phyloP scores from a whole-genome alignment of 1,140 invertebrate genomes.

The Macrosteles quadrilineatus region DNA sequence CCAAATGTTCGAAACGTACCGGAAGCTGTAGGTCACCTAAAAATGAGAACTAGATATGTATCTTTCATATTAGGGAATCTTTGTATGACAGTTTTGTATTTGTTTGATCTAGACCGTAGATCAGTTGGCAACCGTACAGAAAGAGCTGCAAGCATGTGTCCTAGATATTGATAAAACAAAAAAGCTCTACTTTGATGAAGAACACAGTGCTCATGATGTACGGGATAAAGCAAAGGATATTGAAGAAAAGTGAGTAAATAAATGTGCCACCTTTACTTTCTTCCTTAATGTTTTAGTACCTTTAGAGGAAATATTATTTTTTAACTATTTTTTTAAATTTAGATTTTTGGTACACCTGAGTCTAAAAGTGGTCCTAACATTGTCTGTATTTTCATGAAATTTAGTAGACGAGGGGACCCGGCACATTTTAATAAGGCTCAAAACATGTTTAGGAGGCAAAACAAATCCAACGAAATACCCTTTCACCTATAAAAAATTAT shows the following conservation, averaged over 20 bases:
- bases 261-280: constrained; percentile 3
- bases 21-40: no score
- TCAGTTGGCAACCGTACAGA: constrained; percentile 83
- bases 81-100: background rate
- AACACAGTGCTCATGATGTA: constrained; percentile 92
- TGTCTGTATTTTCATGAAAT: no score
- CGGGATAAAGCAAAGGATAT: constrained; percentile 93
- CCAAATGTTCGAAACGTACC: no score
- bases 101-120: constrained; percentile 70
- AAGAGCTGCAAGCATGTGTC: constrained; percentile 84
- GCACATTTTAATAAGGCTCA: no score
- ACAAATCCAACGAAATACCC: no score
- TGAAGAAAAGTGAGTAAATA: constrained; percentile 87
- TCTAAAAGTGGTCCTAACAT: no score
- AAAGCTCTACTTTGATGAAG: constrained; percentile 94
- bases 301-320: background rate
- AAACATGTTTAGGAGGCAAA: no score
- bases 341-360: background rate
- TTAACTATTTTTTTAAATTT: constrained; percentile 9
- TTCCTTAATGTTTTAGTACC: no score
- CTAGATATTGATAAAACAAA: constrained; percentile 92
- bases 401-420: no score
- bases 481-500: no score
- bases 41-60: no score
- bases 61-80: no score